A percentile compares a stretch with the other conserved stretches of the same genome.
phyloP scores from a whole-genome alignment of 2,888 invertebrate species.

The Tineola bisselliella region DNA sequence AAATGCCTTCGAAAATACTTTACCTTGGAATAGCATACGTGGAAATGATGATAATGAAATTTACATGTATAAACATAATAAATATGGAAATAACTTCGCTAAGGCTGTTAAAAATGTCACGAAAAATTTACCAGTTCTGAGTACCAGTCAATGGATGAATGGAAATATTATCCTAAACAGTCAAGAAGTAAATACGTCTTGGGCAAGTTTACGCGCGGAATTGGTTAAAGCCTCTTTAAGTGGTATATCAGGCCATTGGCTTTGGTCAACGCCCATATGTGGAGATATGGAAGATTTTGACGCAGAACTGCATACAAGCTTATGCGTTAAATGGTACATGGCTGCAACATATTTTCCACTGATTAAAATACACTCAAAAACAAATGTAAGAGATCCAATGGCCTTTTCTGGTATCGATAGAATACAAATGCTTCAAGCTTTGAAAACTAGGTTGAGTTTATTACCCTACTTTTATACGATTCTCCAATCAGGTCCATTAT shows the following conservation, averaged over 20 bases:
- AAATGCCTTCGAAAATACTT: slow-evolving; percentile 50
- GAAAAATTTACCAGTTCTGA: slow-evolving; percentile 26
- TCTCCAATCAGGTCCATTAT: slow-evolving; percentile 61
- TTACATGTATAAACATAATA: slow-evolving; percentile 54
- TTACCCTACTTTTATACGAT: slow-evolving; percentile 70
- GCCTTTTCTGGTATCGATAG: slow-evolving; percentile 51
- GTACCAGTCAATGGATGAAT: slow-evolving; percentile 44
- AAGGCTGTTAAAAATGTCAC: slow-evolving; percentile 31
- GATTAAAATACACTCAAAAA: slow-evolving; percentile 58
- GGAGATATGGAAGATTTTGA: slow-evolving; percentile 60
- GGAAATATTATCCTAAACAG: slow-evolving; percentile 38
- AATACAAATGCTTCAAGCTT: slow-evolving; percentile 43
- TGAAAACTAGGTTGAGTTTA: slow-evolving; percentile 56
- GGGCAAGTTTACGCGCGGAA: slow-evolving; percentile 65
- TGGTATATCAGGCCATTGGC: slow-evolving; percentile 56
- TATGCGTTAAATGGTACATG: slow-evolving; percentile 77
- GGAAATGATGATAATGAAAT: not conserved
- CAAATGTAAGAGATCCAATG: slow-evolving; percentile 46
- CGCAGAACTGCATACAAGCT: slow-evolving; percentile 34
- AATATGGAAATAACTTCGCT: slow-evolving; percentile 64
- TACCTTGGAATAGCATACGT: slow-evolving; percentile 56
- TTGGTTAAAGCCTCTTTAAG: slow-evolving; percentile 58
- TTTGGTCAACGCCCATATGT: slow-evolving; percentile 66
- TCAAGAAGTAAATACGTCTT: slow-evolving; percentile 65
- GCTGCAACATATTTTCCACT: slow-evolving; percentile 72